phyloP scores from a whole-genome alignment of 1,140 invertebrate genomes.

The Ditylenchus dipsaci region DNA sequence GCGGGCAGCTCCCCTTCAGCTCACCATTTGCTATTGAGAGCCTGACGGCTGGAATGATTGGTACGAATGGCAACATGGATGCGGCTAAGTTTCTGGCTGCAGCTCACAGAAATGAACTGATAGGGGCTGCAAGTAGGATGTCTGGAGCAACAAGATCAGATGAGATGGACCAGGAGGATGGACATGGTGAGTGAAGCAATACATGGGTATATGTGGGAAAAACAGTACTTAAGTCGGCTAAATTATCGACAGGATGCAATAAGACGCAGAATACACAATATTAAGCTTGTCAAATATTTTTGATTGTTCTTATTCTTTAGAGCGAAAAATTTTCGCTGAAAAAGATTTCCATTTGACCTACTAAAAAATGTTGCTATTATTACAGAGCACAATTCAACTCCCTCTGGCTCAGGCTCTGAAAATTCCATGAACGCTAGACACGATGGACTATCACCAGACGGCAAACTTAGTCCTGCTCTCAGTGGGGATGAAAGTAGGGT shows the following conservation, averaged over 20 bases:
- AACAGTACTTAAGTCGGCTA: no score
- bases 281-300: no score
- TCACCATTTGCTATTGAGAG: slow-evolving; percentile 11
- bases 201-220: neutral
- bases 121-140: slow-evolving; percentile 8
- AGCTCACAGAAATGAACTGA: neutral
- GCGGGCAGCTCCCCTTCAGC: neutral
- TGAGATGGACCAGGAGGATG: neutral
- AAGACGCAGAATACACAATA: no score
- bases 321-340: no score
- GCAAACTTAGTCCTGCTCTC: slow-evolving; percentile 6
- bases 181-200: neutral
- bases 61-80: neutral
- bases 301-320: no score
- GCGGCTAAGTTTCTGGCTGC: slow-evolving; percentile 1
- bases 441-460: slow-evolving; percentile 13
- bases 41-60: slow-evolving; percentile 5
- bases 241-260: no score
- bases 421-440: neutral
- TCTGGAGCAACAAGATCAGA: neutral
- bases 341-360: no score
- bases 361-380: no score
- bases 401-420: neutral
- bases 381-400: slow-evolving; percentile 9
- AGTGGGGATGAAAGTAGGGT: slow-evolving; percentile 16